These are phyloP conservation scores for Galeopterus variegatus DNA, from an alignment of 2,113 vertebrate species.

Conservation along the genomic window DNA sequence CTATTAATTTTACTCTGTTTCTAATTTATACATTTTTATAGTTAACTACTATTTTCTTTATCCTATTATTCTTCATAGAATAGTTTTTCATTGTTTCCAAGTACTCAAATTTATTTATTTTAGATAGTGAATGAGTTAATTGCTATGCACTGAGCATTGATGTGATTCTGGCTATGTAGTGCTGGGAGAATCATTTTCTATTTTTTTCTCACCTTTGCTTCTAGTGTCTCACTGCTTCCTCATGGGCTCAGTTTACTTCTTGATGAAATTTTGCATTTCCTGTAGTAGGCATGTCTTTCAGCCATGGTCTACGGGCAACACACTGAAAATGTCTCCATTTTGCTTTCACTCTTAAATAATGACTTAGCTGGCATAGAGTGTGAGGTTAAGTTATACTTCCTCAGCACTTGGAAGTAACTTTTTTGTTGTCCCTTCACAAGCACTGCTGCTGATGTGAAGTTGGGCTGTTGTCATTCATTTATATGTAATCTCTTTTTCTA, in stretches of 20 bases:
- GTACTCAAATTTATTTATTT: not conserved
- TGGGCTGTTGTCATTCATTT: not conserved
- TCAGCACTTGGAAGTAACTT: not conserved
- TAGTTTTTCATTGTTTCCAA: not conserved
- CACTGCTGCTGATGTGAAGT: not conserved
- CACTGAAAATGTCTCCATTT: not conserved
- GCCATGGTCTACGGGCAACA: too few species aligned
- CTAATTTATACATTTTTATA: not conserved
- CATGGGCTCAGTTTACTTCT: not conserved
- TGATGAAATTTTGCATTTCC: not conserved
- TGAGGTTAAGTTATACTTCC: not conserved
- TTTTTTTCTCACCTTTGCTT: not conserved
- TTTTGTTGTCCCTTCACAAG: not conserved
- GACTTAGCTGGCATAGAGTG: not conserved
- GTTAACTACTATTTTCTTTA: conserved; percentile 24
- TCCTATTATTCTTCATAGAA: not conserved
- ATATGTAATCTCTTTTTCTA: not conserved
- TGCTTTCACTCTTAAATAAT: conserved; percentile 1
- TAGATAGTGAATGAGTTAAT: not conserved
- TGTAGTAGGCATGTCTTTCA: not conserved
- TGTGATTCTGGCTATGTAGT: not conserved
- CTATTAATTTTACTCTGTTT: not conserved
- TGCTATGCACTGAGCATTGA: not conserved
- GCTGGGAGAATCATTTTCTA: not conserved
- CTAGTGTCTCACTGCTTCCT: not conserved